Base-by-base conservation (phyloP, 2,797 vertebrate species). In the Sebastes kiyomatsui region DNA sequence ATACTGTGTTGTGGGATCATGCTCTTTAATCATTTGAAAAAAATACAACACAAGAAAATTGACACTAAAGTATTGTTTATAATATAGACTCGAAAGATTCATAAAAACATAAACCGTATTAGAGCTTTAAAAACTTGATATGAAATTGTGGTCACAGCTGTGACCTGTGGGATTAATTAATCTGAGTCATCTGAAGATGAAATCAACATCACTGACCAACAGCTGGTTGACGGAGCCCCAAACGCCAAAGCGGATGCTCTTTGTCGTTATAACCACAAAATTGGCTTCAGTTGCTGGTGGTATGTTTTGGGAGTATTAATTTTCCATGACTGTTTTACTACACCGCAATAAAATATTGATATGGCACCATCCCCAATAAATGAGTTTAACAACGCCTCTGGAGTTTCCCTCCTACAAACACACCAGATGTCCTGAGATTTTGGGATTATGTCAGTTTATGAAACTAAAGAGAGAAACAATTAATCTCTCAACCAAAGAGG, bases 391-490 rank as follows among this genome's bases (percentile, higher is more conserved):
- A 65, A 67, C 6, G 55, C 62, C 83, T 59, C 69, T n/a, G 61
- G 30, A 84, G 78, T 75, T 72, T 75, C 56, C 58, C 58, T 79
- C 74, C 72, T 22, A 80, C 67, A 28, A 77, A 74, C 59, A 12
- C 68, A 80, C 18, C 85, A 90, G 89, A 91, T 90, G 91, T 77
- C 61, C 75, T 73, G 84, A 87, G 89, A 87, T 84, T 75, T 79
- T 13, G 72, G 78, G 79, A 84, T 87, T 76, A 76, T 72, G 30
- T 70, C 64, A 28, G 42, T 80, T 85, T 59, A 49, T 28, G 67
- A 72, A 87, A 85, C 62, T 88, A 82, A 82, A 81, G 14, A 61
- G 54, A 55, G 23, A 79, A 79, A 72, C 56, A 68, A 85, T 82
- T 72, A 77, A 82, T 85, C 82, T 86, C 55, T 71, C 4, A 22